phyloP scores from a whole-genome alignment of 2,113 vertebrate species.

The Salvelinus fontinalis region DNA sequence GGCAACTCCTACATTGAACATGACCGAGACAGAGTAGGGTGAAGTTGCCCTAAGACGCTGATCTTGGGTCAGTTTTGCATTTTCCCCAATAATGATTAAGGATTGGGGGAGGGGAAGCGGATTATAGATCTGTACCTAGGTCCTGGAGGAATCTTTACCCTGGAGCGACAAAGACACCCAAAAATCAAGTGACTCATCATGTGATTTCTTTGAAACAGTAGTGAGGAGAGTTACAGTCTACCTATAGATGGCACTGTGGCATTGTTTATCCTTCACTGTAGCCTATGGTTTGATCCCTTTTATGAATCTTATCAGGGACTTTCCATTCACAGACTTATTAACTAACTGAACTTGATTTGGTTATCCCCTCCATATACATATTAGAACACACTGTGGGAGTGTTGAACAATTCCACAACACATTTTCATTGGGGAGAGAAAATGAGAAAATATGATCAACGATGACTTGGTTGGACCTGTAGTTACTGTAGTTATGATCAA shows the following conservation, averaged over 20 bases:
- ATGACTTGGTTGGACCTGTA: no score
- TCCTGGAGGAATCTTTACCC: no score
- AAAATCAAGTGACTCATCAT: rapidly evolving
- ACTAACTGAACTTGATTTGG: neutral
- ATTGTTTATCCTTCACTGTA: no score
- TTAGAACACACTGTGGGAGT: neutral
- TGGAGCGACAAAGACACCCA: neutral
- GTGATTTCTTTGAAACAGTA: conserved; percentile 28
- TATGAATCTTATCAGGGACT: neutral
- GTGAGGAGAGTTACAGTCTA: neutral
- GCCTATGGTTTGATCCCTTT: neutral
- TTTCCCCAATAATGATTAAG: no score
- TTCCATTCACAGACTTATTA: neutral
- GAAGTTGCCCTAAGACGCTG: no score
- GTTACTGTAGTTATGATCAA: no score
- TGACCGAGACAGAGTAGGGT: no score
- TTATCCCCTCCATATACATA: neutral
- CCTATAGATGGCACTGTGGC: neutral
- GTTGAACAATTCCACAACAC: neutral
- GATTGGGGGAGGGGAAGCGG: no score
- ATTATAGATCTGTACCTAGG: no score
- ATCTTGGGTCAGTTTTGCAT: no score
- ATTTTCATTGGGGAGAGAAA: neutral
- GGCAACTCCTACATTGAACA: no score
- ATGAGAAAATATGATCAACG: no score